phyloP scores from a whole-genome alignment of 2,797 vertebrate genomes.

The Thaleichthys pacificus region DNA sequence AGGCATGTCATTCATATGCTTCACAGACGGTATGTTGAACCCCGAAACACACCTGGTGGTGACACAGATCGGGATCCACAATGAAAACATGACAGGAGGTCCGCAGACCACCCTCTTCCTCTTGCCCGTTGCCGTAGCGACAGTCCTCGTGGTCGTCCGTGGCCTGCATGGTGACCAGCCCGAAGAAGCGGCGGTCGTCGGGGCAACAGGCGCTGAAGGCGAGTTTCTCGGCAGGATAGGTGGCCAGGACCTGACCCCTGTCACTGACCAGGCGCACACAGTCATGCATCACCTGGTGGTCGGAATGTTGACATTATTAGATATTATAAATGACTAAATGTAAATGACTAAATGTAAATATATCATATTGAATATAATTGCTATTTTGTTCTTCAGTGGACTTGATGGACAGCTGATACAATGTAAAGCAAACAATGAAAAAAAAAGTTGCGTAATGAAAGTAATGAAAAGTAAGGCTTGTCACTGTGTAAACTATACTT shows the following conservation, averaged over 20 bases:
- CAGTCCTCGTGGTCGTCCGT: conserved; percentile 74
- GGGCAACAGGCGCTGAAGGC: conserved; percentile 97
- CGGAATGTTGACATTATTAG: background rate
- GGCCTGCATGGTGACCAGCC: conserved; percentile 95
- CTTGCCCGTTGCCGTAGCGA: conserved; percentile 65
- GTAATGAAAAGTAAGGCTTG: background rate
- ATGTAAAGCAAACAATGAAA: background rate
- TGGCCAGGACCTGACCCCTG: conserved; percentile 82
- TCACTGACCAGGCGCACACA: conserved; percentile 90
- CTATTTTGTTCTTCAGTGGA: too few relatives aligned
- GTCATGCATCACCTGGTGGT: conserved; percentile 87
- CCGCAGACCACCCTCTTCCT: conserved; percentile 83
- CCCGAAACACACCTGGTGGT: conserved; percentile 76
- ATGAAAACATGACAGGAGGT: conserved; percentile 98
- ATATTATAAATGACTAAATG: too few relatives aligned
- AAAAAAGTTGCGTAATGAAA: background rate
- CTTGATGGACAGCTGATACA: background rate
- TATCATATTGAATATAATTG: conserved; percentile 10
- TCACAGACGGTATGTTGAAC: too few relatives aligned
- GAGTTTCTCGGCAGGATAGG: conserved; percentile 94
- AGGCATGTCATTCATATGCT: background rate
- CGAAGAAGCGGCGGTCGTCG: conserved; percentile 93
- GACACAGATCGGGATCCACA: conserved; percentile 94
- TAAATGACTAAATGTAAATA: too few relatives aligned
- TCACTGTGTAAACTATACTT: background rate